Base-by-base conservation (phyloP, 2,888 invertebrate species). In the Lymantria dispar region DNA sequence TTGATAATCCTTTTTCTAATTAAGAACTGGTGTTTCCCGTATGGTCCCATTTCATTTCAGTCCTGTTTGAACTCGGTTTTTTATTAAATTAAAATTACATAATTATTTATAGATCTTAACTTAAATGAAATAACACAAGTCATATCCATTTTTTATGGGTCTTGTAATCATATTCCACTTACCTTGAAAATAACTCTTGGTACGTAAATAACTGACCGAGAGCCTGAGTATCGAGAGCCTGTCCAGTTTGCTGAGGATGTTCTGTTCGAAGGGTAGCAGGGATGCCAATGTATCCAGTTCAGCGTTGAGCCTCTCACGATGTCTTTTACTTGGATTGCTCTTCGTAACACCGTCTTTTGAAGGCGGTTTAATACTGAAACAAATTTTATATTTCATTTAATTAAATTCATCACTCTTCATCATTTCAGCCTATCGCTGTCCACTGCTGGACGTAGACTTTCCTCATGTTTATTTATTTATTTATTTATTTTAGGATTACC, bases 101-200 rank as follows among this genome's bases (percentile, higher is more conserved):
- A n/a, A n/a, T n/a, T n/a, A n/a, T n/a, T n/a, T n/a, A 22, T 22
- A 22, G 22, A 5, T 22, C 5, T 22, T 22, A 3, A 3, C 22
- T 22, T 22, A 22, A 22, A 22, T 22, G 2, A 3, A 22, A 3
- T 22, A 22, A 22, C n/a, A 22, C 5, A 22, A 22, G 2, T 3
- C 5, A 22, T 22, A 22, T 22, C 22, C 22, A 38, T 14, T 29
- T 10, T n/a, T 8, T 8, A 31, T 22, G 15, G 41, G 22, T 8
- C n/a, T 41, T 42, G 11, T 10, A 15, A 42, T 10, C 33, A 43
- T 14, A 15, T 7, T 3, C 3, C 45, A 48, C 48, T 93, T 91
- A 99, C 99, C 98, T 96, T 99, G 98, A 92, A 99, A 99, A 93
- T 99, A 99, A 92, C 98, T 98, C 93, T 99, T 99, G 79, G 98